Evolutionary conservation across 2,797 vertebrate species (phyloP).

Genomic region (Rhincodon typus): DNA sequence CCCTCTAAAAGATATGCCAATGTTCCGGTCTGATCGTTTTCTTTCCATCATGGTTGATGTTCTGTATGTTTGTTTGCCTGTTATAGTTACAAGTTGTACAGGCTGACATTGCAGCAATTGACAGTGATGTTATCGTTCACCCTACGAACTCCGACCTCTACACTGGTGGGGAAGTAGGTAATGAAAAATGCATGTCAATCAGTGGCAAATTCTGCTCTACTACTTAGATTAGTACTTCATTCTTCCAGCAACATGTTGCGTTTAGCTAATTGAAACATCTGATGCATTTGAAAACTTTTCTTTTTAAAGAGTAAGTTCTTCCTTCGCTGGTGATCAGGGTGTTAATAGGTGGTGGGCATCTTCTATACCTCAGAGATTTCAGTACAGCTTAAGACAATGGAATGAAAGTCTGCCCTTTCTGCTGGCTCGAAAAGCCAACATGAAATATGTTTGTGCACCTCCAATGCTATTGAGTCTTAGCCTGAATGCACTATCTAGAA

Average conservation of each 20-base stretch:
- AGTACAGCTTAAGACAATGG: neutral
- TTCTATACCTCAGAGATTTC: neutral
- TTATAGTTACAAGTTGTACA: constrained; percentile 99
- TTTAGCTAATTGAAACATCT: neutral
- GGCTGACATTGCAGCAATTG: constrained; percentile 96
- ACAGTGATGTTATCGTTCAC: constrained; percentile 98
- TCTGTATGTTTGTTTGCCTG: constrained; percentile 68
- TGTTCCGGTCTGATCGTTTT: constrained; percentile 48
- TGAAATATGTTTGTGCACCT: neutral
- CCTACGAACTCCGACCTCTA: constrained; percentile 97
- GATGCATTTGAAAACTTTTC: neutral
- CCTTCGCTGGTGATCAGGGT: neutral
- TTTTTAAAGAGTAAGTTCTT: neutral
- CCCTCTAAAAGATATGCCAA: neutral
- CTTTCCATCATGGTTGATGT: constrained; percentile 70
- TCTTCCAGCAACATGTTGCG: constrained; percentile 57
- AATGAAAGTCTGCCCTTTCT: neutral
- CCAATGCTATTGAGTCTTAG: neutral
- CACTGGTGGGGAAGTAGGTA: constrained; percentile 99
- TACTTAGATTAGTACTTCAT: constrained; percentile 60
- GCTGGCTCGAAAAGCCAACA: neutral
- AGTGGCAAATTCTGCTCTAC: constrained; percentile 55
- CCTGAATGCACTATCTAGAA: neutral
- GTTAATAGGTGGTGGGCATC: neutral
- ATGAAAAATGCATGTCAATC: constrained; percentile 62